Conservation (phyloP, 2,113 vertebrate species). For the Synodontis membranacea region DNA sequence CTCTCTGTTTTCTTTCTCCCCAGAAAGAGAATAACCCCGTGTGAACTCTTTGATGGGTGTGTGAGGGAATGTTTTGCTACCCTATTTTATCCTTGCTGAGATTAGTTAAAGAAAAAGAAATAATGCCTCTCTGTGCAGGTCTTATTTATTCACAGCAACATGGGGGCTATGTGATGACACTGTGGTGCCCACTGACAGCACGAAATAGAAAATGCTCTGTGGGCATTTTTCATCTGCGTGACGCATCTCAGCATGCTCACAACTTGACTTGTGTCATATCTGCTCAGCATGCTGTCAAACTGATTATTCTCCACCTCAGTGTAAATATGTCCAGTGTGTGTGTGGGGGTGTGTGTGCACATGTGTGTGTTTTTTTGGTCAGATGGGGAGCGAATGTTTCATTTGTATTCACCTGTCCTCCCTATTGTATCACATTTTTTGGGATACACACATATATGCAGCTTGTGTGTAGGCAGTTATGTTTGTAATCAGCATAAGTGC, state of each 20-base stretch:
- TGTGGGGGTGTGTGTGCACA: constrained; percentile 42
- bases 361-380: background rate
- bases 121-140: constrained; percentile 56
- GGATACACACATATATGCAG: constrained; percentile 10
- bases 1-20: constrained; percentile 5
- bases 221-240: constrained; percentile 68
- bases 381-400: background rate
- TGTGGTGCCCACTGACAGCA: constrained; percentile 60
- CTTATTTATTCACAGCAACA: constrained; percentile 60
- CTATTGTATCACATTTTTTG: constrained; percentile 15
- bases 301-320: constrained; percentile 62
- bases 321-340: constrained; percentile 50
- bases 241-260: constrained; percentile 56
- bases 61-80: constrained; percentile 33
- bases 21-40: constrained; percentile 38
- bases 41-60: constrained; percentile 32
- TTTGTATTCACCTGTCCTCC: constrained; percentile 14
- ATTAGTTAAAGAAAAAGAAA: constrained; percentile 59
- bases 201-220: constrained; percentile 62
- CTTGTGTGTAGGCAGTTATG: constrained; percentile 17
- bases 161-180: constrained; percentile 50
- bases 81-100: constrained; percentile 31
- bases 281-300: constrained; percentile 61
- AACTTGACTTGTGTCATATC: constrained; percentile 65
- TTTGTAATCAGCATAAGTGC: constrained; percentile 37